Evolutionary conservation across 2,888 invertebrate genomes (phyloP).

Genomic region (Hirtodrosophila alboralis): DNA sequence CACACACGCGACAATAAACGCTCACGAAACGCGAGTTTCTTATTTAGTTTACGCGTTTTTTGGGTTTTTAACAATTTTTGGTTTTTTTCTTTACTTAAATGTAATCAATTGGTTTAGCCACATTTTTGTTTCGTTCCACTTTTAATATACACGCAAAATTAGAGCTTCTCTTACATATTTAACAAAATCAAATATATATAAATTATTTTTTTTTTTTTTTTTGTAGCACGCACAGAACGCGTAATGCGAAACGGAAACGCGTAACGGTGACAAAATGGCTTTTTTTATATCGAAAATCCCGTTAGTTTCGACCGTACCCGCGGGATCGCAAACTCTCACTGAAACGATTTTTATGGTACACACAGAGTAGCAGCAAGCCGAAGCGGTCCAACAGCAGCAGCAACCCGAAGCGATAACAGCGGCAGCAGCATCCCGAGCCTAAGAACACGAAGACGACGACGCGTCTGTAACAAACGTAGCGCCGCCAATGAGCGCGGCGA

Average conservation of each 20-base stretch:
- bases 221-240: conserved; percentile 28
- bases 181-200: conserved; percentile 17
- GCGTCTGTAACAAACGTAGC: conserved; percentile 20
- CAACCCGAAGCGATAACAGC: conserved; percentile 34
- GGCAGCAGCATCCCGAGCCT: conserved; percentile 68
- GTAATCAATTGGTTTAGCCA: conserved; percentile 36
- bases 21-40: conserved; percentile 32
- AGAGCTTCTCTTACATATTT: conserved; percentile 26
- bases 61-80: not conserved
- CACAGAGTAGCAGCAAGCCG: conserved; percentile 65
- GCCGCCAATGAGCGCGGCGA: conserved; percentile 52
- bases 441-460: no score
- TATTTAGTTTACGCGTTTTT: conserved; percentile 9
- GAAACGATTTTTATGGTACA: conserved; percentile 83
- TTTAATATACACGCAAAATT: conserved; percentile 35
- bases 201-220: conserved; percentile 19
- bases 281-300: conserved; percentile 65
- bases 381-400: conserved; percentile 24
- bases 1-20: conserved; percentile 54
- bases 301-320: conserved; percentile 84
- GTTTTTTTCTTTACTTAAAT: conserved; percentile 15
- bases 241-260: conserved; percentile 39
- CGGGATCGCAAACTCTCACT: conserved; percentile 85
- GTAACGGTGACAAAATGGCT: conserved; percentile 23
- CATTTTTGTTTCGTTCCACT: conserved; percentile 48